These are phyloP conservation scores for Guaruba guarouba DNA, from an alignment of 2,113 vertebrate genomes.

Conservation along the genomic window DNA sequence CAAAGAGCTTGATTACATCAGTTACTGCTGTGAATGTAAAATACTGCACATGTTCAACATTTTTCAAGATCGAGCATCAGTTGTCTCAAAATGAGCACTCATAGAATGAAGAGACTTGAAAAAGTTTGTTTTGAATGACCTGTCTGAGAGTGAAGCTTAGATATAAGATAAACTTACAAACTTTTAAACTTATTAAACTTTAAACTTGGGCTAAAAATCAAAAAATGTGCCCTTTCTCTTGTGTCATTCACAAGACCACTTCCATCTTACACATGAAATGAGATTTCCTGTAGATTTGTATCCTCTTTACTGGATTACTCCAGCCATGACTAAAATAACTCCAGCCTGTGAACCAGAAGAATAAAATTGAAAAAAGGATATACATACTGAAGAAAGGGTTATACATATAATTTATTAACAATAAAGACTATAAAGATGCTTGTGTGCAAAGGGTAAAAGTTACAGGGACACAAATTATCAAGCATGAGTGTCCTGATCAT, in stretches of 20 bases:
- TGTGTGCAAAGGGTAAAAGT: neutral
- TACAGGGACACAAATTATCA: neutral
- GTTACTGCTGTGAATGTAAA: neutral
- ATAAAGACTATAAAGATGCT: neutral
- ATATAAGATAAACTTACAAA: too few species aligned
- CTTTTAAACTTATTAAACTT: too few species aligned
- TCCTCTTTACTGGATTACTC: neutral
- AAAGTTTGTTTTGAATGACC: neutral
- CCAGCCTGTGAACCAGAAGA: neutral
- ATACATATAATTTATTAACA: neutral
- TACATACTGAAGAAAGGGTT: neutral
- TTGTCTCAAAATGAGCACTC: neutral
- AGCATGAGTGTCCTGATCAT: accelerated
- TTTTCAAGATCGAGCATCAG: neutral
- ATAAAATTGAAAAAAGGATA: neutral
- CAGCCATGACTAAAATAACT: neutral
- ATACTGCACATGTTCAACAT: neutral
- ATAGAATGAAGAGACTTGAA: neutral
- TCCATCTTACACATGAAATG: neutral
- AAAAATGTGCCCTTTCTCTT: neutral
- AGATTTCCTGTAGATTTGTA: neutral
- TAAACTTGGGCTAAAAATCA: neutral
- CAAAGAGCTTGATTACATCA: neutral
- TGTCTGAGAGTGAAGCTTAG: neutral
- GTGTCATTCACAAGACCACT: neutral